Conservation (phyloP, 2,797 vertebrate species). For the Myotis pilosus region DNA sequence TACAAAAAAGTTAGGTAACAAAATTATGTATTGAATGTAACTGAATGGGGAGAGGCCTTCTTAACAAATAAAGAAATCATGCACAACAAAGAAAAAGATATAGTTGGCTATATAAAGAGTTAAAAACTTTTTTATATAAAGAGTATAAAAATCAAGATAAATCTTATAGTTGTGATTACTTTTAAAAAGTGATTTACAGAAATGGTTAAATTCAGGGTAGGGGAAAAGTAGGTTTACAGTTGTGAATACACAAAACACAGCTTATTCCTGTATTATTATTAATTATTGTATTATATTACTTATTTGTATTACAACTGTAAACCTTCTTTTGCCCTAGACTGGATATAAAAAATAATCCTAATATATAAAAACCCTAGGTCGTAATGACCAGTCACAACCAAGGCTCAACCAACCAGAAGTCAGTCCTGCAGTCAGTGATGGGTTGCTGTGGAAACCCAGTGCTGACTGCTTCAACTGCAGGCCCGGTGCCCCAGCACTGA, state of each 20-base stretch:
- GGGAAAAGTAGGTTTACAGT: background rate
- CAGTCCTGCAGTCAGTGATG: no score
- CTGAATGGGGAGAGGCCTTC: background rate
- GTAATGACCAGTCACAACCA: no score
- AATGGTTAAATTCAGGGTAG: background rate
- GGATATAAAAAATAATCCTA: background rate
- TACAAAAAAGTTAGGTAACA: background rate
- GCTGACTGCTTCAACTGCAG: no score
- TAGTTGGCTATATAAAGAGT: background rate
- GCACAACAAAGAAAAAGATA: background rate
- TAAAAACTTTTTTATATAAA: background rate
- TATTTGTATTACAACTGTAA: background rate
- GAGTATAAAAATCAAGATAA: background rate
- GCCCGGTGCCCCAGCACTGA: no score
- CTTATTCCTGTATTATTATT: background rate
- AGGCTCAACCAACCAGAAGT: no score
- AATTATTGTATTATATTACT: background rate
- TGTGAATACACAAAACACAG: background rate
- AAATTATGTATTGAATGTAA: background rate
- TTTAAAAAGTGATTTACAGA: background rate
- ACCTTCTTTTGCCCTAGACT: background rate
- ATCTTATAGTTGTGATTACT: background rate
- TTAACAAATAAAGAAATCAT: conserved; percentile 1
- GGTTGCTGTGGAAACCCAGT: no score
- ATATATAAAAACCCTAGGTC: no score